Base-by-base conservation (phyloP, 1,140 invertebrate genomes). In the Neomicropteryx cornuta region DNA sequence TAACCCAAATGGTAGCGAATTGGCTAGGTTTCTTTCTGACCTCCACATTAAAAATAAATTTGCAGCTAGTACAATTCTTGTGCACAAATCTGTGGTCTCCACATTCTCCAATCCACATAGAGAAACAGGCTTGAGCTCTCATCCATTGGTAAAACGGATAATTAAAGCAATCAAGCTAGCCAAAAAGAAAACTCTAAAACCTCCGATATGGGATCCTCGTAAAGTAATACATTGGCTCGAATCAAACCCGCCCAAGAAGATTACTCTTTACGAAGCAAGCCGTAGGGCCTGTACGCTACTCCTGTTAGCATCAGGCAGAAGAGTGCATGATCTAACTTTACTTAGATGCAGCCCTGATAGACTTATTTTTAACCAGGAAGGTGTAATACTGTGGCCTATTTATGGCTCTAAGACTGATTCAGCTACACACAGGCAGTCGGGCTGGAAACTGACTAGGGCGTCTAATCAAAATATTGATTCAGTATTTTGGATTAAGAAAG, bases 351-450 rank as follows among this genome's bases (percentile, higher is more conserved):
- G 23, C 13, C 23, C 23, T 27, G 13, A 27, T 27, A 8, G 8
- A 27, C 13, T 27, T 8, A 13, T 8, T 8, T 8, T 27, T 27
- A 13, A 8, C 8, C 8, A 39, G 11, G 33, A 41, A 11, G 44
- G 44, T 30, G 39, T 48, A 5, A 43, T 43, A 6, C 21, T 48
- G 13, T 48, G 40, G 44, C 44, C 43, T n/a, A 23, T 6, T 2
- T 48, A 42, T 16, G 40, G 44, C 8, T 48, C 35, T 2, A 45
- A 48, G 27, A 48, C 46, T 1, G 37, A 48, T 18, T 10, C 39
- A 5, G 11, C 36, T n/a, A 28, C 28, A 22, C 43, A 39, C 30
- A 32, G 44, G 18, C 46, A 46, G 32, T 48, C 43, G 19, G 46
- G 42, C 1, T 46, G 41, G 37, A 39, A 38, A 31, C 18, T 43